Base-by-base conservation (phyloP, 2,888 invertebrate species). In the Encarsia formosa region DNA sequence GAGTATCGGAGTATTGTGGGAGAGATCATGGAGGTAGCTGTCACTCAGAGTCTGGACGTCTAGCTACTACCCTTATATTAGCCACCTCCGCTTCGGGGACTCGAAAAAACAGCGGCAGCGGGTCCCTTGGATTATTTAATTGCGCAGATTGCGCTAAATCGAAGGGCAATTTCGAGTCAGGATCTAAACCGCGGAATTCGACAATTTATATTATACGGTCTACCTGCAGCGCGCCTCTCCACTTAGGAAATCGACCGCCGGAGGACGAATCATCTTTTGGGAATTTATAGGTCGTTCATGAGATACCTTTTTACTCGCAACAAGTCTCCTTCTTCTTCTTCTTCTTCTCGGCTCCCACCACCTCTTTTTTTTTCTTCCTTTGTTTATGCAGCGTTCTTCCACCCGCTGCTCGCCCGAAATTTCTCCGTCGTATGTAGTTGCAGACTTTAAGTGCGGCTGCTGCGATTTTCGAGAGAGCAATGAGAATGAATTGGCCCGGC, bases 1-100 rank as follows among this genome's bases (percentile, higher is more conserved):
- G 22, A 35, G 39, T 32, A 11, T 32, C 24, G 31, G 42, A 37
- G 19, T 23, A 37, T 66, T 67, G 67, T 65, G 68, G 68, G 69
- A 69, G 69, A 69, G 69, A 64, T 69, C 68, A 69, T 6, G 15
- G 63, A 57, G 48, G 46, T 64, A 67, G 67, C 73, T 73, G 73
- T 73, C 73, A 68, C 73, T 73, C 73, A 73, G 65, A 44, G 61
- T 57, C 48, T 63, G 67, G 65, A 66, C 67, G 68, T 68, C 70
- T 70, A 68, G 69, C 70, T 70, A 70, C 68, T 70, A 70, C 68
- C 73, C 73, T 66, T 61, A 69, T 63, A 73, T 73, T 73, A 73
- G 65, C 65, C 69, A 66, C 67, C 69, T 65, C 58, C 58, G 41
- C 56, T 64, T 23, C 16, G n/a, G 34, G 16, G 8, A n/a, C 35